Percentiles rank a stretch among this genome's conserved stretches.
Conservation (phyloP, 2,888 invertebrate species). For the Lasioglossum zephyrum region DNA sequence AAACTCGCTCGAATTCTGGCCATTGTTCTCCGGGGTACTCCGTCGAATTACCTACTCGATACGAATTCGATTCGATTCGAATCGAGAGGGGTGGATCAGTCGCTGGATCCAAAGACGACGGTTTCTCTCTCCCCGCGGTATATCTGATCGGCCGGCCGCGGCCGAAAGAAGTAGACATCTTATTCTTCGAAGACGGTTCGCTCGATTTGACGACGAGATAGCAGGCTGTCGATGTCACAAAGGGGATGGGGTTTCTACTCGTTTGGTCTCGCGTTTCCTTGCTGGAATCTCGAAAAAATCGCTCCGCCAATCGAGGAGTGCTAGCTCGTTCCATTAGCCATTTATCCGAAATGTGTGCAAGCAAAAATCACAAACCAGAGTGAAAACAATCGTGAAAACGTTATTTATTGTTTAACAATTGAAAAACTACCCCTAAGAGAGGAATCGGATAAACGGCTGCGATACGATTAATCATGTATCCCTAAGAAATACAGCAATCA, state of each 20-base stretch:
- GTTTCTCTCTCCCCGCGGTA: slow-evolving; percentile 36
- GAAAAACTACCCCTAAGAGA: neutral
- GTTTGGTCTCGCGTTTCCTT: slow-evolving; percentile 45
- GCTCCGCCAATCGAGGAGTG: neutral
- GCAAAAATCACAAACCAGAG: neutral
- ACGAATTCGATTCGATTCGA: slow-evolving; percentile 55
- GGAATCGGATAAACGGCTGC: neutral
- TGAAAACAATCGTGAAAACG: neutral
- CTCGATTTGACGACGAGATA: slow-evolving; percentile 70
- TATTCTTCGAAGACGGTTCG: slow-evolving; percentile 67
- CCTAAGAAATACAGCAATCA: neutral
- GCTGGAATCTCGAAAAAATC: neutral
- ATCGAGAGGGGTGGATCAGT: slow-evolving; percentile 50
- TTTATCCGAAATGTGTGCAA: neutral
- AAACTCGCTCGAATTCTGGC: slow-evolving; percentile 19
- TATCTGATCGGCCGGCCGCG: slow-evolving; percentile 67
- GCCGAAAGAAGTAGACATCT: slow-evolving; percentile 65
- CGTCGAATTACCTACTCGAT: slow-evolving; percentile 64
- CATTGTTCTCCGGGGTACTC: slow-evolving; percentile 48
- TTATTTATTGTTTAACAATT: neutral
- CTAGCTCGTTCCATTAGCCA: neutral
- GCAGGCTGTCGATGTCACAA: slow-evolving; percentile 66
- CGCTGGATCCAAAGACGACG: slow-evolving; percentile 60
- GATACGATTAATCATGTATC: neutral
- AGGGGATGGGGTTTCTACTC: slow-evolving; percentile 54